These are phyloP conservation scores for Caenorhabditis remanei DNA, from an alignment of 1,140 invertebrate species.

Conservation along the genomic window DNA sequence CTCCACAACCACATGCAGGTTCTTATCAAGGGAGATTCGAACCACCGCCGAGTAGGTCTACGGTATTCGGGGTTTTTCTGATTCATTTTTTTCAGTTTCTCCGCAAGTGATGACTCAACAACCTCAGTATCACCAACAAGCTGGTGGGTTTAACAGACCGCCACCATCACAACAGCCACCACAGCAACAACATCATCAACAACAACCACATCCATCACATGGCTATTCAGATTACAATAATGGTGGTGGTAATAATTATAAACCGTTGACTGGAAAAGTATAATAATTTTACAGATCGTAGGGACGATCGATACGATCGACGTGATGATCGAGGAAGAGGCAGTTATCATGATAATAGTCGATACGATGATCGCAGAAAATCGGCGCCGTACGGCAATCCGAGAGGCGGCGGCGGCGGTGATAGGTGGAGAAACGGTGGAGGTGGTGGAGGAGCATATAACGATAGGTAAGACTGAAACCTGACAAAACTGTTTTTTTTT, in stretches of 20 bases:
- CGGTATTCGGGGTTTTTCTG: neutral
- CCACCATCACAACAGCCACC: constrained; percentile 5
- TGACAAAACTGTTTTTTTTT: neutral
- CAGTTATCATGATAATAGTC: neutral
- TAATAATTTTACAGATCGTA: neutral
- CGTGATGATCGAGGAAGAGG: constrained; percentile 23
- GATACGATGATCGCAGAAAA: constrained; percentile 20
- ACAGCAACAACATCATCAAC: constrained; percentile 17
- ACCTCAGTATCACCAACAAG: constrained; percentile 1
- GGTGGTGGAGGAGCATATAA: neutral
- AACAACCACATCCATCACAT: constrained; percentile 20
- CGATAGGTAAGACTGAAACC: neutral
- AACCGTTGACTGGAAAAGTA: too few species aligned
- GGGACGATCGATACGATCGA: constrained; percentile 9
- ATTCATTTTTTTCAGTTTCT: neutral
- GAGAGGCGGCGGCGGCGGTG: neutral
- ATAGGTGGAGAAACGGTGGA: constrained; percentile 17
- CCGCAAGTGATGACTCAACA: neutral
- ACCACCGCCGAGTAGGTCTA: neutral
- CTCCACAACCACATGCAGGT: neutral
- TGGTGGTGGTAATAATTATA: constrained; percentile 1
- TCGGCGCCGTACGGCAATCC: constrained; percentile 14
- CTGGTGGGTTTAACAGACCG: neutral
- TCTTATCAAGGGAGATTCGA: constrained; percentile 24
- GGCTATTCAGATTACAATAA: constrained; percentile 16